Evolutionary conservation across 1,140 invertebrate genomes (phyloP).

Genomic region (Trissolcus basalis): DNA sequence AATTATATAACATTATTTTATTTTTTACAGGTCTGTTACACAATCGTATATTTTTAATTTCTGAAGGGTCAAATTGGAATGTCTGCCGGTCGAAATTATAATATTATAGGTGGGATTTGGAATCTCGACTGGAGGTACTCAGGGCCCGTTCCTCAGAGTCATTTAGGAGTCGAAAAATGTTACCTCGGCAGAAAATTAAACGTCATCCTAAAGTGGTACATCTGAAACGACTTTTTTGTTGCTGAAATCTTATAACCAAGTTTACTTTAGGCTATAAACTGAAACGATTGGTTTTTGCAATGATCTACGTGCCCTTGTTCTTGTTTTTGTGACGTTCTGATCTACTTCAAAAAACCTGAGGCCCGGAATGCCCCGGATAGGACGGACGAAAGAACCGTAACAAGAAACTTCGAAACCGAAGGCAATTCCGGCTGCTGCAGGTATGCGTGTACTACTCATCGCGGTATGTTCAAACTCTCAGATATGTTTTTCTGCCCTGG

Average conservation of each 20-base stretch:
- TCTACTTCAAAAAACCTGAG: slow-evolving; percentile 33
- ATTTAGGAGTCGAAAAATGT: too few species aligned
- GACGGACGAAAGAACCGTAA: slow-evolving; percentile 67
- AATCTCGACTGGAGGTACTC: too few species aligned
- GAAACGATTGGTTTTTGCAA: neutral
- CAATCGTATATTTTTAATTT: too few species aligned
- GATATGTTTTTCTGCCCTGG: slow-evolving; percentile 47
- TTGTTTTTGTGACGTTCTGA: slow-evolving; percentile 19
- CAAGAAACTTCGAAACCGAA: slow-evolving; percentile 58
- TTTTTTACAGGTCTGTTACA: too few species aligned
- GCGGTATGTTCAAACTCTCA: slow-evolving; percentile 32
- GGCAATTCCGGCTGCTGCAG: slow-evolving; percentile 45
- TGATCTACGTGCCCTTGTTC: slow-evolving; percentile 9
- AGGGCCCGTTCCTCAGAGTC: too few species aligned
- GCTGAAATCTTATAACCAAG: slow-evolving; percentile 7
- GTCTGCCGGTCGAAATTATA: too few species aligned
- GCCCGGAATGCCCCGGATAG: slow-evolving; percentile 50
- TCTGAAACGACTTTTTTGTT: neutral
- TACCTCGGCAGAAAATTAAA: too few species aligned
- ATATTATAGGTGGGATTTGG: too few species aligned
- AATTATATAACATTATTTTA: too few species aligned
- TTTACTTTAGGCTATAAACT: slow-evolving; percentile 17
- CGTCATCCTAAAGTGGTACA: too few species aligned
- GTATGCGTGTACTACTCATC: slow-evolving; percentile 41
- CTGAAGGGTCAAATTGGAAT: too few species aligned